Percentiles rank a stretch among this genome's conserved stretches.
Evolutionary conservation across 1,140 invertebrate genomes (phyloP).

Genomic region (Apis laboriosa): DNA sequence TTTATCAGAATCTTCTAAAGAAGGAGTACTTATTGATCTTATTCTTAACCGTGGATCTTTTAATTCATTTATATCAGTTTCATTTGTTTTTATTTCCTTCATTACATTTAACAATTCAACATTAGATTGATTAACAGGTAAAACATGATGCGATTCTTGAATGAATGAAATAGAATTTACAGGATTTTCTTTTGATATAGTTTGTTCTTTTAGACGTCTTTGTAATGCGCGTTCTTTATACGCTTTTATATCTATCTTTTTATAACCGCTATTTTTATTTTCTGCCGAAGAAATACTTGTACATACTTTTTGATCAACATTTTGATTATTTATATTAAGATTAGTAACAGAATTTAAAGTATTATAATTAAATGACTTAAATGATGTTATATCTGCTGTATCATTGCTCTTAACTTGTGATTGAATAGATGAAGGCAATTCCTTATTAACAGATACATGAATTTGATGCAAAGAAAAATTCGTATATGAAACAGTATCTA

Average conservation of each 20-base stretch:
- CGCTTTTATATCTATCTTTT: slow-evolving; percentile 74
- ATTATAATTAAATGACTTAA: no score
- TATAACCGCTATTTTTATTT: slow-evolving; percentile 39
- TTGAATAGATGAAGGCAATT: background rate
- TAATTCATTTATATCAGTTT: background rate
- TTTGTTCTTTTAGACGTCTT: slow-evolving; percentile 66
- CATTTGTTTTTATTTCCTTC: background rate
- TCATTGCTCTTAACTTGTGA: background rate
- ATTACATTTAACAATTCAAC: background rate
- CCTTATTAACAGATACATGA: background rate
- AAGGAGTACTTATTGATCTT: background rate
- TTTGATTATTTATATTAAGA: background rate
- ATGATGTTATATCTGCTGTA: no score
- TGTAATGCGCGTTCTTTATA: slow-evolving; percentile 73
- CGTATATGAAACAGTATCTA: background rate
- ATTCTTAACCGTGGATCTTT: slow-evolving; percentile 1
- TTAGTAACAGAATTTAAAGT: background rate
- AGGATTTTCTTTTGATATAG: slow-evolving; percentile 14
- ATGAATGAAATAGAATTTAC: background rate
- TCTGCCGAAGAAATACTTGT: background rate
- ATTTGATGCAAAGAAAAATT: background rate
- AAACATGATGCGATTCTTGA: background rate
- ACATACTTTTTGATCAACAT: background rate
- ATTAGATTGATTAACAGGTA: background rate
- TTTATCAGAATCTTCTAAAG: background rate